These are phyloP conservation scores for Zenarchopterus dispar DNA, from an alignment of 2,797 vertebrate genomes.

Conservation along the genomic window DNA sequence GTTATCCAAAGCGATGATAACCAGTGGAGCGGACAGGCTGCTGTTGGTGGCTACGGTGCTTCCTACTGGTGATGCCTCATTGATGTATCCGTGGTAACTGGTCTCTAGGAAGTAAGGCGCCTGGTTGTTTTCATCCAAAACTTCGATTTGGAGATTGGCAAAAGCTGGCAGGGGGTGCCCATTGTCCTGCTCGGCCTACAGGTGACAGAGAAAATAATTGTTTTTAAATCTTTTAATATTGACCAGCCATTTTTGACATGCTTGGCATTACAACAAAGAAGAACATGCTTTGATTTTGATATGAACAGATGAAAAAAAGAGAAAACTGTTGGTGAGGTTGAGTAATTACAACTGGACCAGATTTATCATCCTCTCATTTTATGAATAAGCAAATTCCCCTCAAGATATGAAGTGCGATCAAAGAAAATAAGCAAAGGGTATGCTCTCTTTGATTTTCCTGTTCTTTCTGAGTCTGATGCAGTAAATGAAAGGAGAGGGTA, in stretches of 20 bases:
- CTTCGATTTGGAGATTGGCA: constrained; percentile 93
- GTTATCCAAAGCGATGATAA: constrained; percentile 91
- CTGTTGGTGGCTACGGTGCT: constrained; percentile 85
- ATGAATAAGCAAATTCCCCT: not conserved
- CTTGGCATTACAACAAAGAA: not conserved
- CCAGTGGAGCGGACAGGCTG: constrained; percentile 86
- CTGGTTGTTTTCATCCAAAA: constrained; percentile 97
- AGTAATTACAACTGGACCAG: not conserved
- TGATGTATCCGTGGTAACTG: constrained; percentile 90
- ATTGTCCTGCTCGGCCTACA: constrained; percentile 96
- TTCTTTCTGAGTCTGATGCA: not conserved
- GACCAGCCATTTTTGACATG: constrained; percentile 3
- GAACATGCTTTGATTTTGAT: not conserved
- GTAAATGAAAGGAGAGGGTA: not conserved
- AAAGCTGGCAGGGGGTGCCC: constrained; percentile 96
- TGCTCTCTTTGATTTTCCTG: not conserved
- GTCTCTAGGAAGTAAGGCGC: constrained; percentile 90
- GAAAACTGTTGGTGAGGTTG: not conserved
- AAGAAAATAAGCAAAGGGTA: not conserved
- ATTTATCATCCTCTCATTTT: not conserved
- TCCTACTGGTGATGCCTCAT: constrained; percentile 92
- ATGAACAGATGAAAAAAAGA: no score
- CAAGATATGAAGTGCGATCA: no score
- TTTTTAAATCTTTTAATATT: constrained; percentile 6
- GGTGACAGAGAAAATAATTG: constrained; percentile 3